These are phyloP conservation scores for Sesia bembeciformis DNA, from an alignment of 2,888 invertebrate genomes.

Conservation along the genomic window DNA sequence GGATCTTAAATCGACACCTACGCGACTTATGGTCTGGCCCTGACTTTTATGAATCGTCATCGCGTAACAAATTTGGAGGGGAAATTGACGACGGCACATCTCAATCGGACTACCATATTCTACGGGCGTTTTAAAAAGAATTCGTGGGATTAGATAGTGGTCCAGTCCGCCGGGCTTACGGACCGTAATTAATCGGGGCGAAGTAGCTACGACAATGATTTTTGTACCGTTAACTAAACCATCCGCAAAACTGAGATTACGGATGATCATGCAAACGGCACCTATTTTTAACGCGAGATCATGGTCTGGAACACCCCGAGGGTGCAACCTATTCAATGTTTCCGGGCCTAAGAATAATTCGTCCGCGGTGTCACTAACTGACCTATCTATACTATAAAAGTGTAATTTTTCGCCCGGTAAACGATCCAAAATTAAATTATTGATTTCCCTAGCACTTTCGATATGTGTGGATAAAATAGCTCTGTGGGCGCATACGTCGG, in stretches of 20 bases:
- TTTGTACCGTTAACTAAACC: constrained; percentile 7
- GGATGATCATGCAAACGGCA: constrained; percentile 6
- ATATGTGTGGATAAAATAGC: not conserved
- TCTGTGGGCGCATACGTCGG: not conserved
- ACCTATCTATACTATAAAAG: not conserved
- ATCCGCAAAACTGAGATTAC: constrained; percentile 8
- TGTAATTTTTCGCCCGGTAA: not conserved
- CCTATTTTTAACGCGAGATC: constrained; percentile 4
- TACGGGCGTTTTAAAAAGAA: not conserved
- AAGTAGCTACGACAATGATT: constrained; percentile 5
- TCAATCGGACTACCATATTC: not conserved
- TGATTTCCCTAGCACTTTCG: not conserved
- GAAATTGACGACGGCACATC: constrained; percentile 7
- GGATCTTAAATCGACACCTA: constrained; percentile 7
- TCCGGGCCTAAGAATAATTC: not conserved
- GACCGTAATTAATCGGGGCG: constrained; percentile 5
- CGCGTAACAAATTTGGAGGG: constrained; percentile 6
- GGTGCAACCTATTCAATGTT: not conserved
- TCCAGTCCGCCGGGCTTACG: constrained; percentile 1
- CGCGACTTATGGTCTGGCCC: constrained; percentile 6
- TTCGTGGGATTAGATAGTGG: constrained; percentile 7
- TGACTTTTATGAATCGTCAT: constrained; percentile 10
- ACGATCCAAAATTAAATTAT: not conserved
- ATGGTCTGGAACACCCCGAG: not conserved
- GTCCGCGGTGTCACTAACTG: not conserved